These are phyloP conservation scores for Sinocyclocheilus anshuiensis DNA, from an alignment of 2,113 vertebrate genomes.

Conservation along the genomic window DNA sequence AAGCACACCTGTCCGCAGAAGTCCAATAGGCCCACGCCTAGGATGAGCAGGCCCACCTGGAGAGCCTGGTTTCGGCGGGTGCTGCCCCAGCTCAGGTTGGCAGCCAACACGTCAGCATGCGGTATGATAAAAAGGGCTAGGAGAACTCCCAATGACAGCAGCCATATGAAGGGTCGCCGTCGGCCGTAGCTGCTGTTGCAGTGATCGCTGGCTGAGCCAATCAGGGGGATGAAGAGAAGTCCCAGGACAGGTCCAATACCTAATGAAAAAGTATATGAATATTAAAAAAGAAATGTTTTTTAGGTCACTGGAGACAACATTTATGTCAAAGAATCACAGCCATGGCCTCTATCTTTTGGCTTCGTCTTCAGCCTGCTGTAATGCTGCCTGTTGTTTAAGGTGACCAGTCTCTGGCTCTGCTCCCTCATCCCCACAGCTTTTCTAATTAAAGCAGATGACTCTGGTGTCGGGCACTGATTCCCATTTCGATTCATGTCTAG, in stretches of 20 bases:
- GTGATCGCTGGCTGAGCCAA: slow-evolving; percentile 80
- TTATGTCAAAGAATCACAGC: not conserved
- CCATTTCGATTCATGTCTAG: slow-evolving; percentile 42
- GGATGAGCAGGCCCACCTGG: slow-evolving; percentile 77
- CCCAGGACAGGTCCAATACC: slow-evolving; percentile 80
- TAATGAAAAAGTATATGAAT: slow-evolving; percentile 43
- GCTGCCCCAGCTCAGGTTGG: slow-evolving; percentile 68
- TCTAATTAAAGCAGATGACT: slow-evolving; percentile 66
- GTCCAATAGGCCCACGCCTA: slow-evolving; percentile 79
- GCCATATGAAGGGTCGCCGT: slow-evolving; percentile 79
- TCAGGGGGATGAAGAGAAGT: slow-evolving; percentile 78
- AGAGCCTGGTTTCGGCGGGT: slow-evolving; percentile 55
- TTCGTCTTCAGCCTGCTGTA: slow-evolving; percentile 49
- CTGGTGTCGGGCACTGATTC: slow-evolving; percentile 37
- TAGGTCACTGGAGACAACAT: not conserved
- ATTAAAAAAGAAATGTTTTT: not conserved
- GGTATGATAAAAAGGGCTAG: slow-evolving; percentile 79
- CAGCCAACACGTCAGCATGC: slow-evolving; percentile 72
- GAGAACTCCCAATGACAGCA: slow-evolving; percentile 78
- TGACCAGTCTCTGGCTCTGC: slow-evolving; percentile 40
- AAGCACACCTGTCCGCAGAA: slow-evolving; percentile 82
- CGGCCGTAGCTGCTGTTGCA: slow-evolving; percentile 78
- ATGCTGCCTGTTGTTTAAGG: slow-evolving; percentile 59
- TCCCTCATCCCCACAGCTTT: slow-evolving; percentile 48
- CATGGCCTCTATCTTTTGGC: slow-evolving; percentile 1